These are phyloP conservation scores for Ptychadena robeensis DNA, from an alignment of 2,797 vertebrate species.

Conservation along the genomic window DNA sequence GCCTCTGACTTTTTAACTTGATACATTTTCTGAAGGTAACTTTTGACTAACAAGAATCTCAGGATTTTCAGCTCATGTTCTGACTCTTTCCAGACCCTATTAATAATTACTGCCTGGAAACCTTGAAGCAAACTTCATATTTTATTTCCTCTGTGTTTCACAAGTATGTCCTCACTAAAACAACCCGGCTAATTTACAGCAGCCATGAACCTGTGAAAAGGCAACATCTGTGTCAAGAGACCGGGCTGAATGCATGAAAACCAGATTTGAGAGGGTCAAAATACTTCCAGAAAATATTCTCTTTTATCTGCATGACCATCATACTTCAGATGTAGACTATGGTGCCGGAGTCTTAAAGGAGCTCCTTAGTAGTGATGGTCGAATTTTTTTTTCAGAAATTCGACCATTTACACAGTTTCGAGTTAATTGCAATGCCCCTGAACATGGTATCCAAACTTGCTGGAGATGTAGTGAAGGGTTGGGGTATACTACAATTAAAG, in stretches of 20 bases:
- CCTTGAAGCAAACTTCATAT: conserved; percentile 53
- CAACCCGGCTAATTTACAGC: conserved; percentile 47
- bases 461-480: too few relatives aligned
- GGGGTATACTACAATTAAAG: too few relatives aligned
- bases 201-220: conserved; percentile 8
- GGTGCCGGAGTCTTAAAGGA: not conserved
- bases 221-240: conserved; percentile 38
- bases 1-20: not conserved
- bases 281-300: conserved; percentile 54
- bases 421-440: too few relatives aligned
- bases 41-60: conserved; percentile 29
- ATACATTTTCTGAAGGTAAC: conserved; percentile 34
- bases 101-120: conserved; percentile 55
- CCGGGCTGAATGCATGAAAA: conserved; percentile 30
- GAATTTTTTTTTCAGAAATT: too few relatives aligned
- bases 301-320: conserved; percentile 33
- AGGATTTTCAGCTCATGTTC: conserved; percentile 20
- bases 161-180: conserved; percentile 30
- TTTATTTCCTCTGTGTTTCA: conserved; percentile 56
- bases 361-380: too few relatives aligned
- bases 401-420: too few relatives aligned
- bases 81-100: conserved; percentile 5
- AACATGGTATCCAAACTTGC: too few relatives aligned
- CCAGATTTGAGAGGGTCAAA: conserved; percentile 39
- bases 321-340: not conserved